Evolutionary conservation across 2,888 invertebrate genomes (phyloP).

Genomic region (Acronicta leporina): DNA sequence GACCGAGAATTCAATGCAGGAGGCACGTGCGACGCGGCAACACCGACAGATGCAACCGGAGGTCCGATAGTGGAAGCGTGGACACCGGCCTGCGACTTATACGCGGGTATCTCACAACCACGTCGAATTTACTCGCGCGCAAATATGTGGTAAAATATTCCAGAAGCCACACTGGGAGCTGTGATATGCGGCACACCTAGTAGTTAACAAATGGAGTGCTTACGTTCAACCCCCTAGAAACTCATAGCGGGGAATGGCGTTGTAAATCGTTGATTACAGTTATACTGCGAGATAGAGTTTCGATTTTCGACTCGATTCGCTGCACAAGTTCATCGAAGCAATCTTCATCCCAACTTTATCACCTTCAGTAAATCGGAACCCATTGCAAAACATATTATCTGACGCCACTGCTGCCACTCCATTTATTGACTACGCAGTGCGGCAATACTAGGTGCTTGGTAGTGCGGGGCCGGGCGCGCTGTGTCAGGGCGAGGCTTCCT

Average conservation of each 20-base stretch:
- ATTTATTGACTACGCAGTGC: constrained; percentile 28
- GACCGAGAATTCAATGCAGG: not conserved
- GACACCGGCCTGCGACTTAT: constrained; percentile 3
- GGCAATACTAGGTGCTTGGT: constrained; percentile 20
- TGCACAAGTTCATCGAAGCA: not conserved
- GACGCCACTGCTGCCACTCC: constrained; percentile 18
- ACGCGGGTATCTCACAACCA: not conserved
- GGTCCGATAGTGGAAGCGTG: not conserved
- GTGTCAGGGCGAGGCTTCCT: constrained; percentile 85
- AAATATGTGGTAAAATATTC: not conserved
- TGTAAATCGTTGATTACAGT: constrained; percentile 1
- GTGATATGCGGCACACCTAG: constrained; percentile 1
- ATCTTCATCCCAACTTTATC: not conserved
- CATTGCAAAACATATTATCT: not conserved
- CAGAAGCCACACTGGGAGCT: constrained; percentile 1
- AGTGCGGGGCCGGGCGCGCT: constrained; percentile 2
- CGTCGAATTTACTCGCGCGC: not conserved
- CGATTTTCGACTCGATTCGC: not conserved
- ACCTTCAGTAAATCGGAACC: not conserved
- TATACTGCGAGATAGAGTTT: not conserved
- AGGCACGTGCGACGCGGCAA: not conserved
- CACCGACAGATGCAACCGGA: too few relatives aligned
- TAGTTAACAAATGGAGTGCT: constrained; percentile 39
- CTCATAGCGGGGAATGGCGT: constrained; percentile 1
- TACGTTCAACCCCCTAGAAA: not conserved